Conservation (phyloP, 2,888 invertebrate species). For the Apomyelois bistriatella region DNA sequence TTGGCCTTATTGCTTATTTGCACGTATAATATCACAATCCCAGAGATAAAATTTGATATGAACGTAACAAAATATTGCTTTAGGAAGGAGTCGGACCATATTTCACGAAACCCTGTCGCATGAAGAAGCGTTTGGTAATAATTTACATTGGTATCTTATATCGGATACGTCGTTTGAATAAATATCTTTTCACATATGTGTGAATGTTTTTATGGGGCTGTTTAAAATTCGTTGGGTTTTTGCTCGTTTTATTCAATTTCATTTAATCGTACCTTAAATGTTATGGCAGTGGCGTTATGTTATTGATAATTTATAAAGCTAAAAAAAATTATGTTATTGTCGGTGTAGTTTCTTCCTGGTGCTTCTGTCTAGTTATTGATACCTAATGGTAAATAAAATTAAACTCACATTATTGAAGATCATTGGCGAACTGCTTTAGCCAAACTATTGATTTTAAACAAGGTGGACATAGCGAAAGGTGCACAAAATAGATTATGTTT, state of each 20-base stretch:
- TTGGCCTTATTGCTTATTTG: conserved; percentile 9
- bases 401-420: too few relatives aligned
- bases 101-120: conserved; percentile 22
- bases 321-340: too few relatives aligned
- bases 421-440: too few relatives aligned
- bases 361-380: too few relatives aligned
- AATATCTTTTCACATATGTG: background rate
- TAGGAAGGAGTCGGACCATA: conserved; percentile 13
- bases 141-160: conserved; percentile 20
- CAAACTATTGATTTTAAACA: too few relatives aligned
- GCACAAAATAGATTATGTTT: too few relatives aligned
- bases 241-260: background rate
- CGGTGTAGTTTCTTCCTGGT: too few relatives aligned
- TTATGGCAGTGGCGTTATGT: background rate
- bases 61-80: conserved; percentile 9
- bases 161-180: conserved; percentile 15
- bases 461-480: too few relatives aligned
- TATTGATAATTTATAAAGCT: too few relatives aligned
- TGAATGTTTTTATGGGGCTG: background rate
- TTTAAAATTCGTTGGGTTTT: background rate
- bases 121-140: conserved; percentile 25
- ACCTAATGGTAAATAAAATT: too few relatives aligned
- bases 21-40: conserved; percentile 3
- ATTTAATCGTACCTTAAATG: background rate
- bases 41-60: conserved; percentile 8